phyloP scores from a whole-genome alignment of 1,140 invertebrate genomes.

The Halesus radiatus region DNA sequence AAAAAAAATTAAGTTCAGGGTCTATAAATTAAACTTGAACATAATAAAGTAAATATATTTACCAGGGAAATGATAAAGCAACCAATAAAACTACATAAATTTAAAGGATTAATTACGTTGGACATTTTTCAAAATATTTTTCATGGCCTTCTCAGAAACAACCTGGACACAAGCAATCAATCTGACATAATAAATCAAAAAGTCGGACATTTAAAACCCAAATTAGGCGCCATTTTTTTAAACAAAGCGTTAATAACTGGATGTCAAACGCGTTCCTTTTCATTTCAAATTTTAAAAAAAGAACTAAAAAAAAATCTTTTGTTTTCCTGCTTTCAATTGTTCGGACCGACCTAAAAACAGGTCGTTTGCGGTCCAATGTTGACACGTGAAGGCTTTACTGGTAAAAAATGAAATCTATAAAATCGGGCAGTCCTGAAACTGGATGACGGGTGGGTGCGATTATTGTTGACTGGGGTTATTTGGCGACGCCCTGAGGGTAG shows the following conservation, averaged over 20 bases:
- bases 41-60: too few species aligned
- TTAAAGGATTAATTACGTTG: too few species aligned
- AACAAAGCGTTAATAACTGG: slow-evolving; percentile 28
- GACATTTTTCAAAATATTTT: too few species aligned
- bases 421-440: neutral
- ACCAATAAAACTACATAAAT: too few species aligned
- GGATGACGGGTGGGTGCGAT: neutral
- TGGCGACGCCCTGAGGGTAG: slow-evolving; percentile 19
- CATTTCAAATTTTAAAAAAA: slow-evolving; percentile 22
- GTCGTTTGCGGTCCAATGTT: slow-evolving; percentile 18
- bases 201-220: slow-evolving; percentile 6
- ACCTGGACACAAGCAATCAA: neutral
- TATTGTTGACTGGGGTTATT: neutral
- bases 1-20: too few species aligned
- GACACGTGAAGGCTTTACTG: slow-evolving; percentile 24
- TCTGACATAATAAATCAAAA: slow-evolving; percentile 28
- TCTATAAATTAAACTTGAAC: too few species aligned
- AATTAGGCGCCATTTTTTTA: slow-evolving; percentile 14
- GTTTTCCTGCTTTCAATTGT: slow-evolving; percentile 21
- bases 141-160: slow-evolving; percentile 1
- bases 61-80: too few species aligned
- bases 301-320: neutral
- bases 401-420: neutral
- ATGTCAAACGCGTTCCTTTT: slow-evolving; percentile 32
- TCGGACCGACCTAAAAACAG: slow-evolving; percentile 27